A percentile compares a stretch with the other conserved stretches of the same genome.
Evolutionary conservation across 2,113 vertebrate genomes (phyloP).

Genomic region (Gila orcuttii): DNA sequence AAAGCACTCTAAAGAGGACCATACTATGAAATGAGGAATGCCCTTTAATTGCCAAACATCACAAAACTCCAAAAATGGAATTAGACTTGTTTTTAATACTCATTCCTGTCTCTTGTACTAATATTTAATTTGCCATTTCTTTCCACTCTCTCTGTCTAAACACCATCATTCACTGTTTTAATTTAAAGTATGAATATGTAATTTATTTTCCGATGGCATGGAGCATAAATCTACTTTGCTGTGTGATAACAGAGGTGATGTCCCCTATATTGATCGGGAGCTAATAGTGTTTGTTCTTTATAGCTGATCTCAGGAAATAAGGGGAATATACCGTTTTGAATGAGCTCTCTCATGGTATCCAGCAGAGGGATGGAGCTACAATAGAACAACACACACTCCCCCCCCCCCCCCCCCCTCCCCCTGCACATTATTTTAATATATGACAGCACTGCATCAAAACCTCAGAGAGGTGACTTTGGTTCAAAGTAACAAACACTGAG

Average conservation of each 20-base stretch:
- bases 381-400: neutral
- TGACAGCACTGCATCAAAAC: neutral
- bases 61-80: neutral
- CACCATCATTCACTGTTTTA: conserved; percentile 78
- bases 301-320: conserved; percentile 82
- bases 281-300: conserved; percentile 84
- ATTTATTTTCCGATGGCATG: conserved; percentile 76
- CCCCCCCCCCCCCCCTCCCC: too few species aligned
- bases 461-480: neutral
- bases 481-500: neutral
- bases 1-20: neutral
- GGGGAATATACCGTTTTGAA: conserved; percentile 76
- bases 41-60: neutral
- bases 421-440: conserved; percentile 18
- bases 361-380: conserved; percentile 16
- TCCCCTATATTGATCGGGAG: conserved; percentile 78
- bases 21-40: neutral
- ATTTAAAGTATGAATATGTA: conserved; percentile 83
- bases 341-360: conserved; percentile 64
- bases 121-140: conserved; percentile 63
- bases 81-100: conserved; percentile 60
- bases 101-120: conserved; percentile 59
- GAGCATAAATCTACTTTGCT: conserved; percentile 78
- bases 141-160: conserved; percentile 63
- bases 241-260: conserved; percentile 72